Percentiles rank a stretch among this genome's conserved stretches.
These are phyloP conservation scores for Lymantria monacha DNA, from an alignment of 2,888 invertebrate species.

Conservation along the genomic window DNA sequence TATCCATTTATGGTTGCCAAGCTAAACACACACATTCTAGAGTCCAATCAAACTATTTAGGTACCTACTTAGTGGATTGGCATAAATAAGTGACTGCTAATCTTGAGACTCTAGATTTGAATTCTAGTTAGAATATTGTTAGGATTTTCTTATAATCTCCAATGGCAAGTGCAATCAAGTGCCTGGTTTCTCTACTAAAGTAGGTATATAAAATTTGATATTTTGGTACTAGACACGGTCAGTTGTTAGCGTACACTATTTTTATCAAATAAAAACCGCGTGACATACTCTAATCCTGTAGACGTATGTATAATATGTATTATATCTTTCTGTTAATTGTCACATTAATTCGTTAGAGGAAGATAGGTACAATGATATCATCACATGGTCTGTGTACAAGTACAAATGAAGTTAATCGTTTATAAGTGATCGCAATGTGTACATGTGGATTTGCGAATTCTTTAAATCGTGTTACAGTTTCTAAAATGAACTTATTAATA, in stretches of 20 bases:
- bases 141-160: no score
- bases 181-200: no score
- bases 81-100: no score
- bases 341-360: constrained; percentile 59
- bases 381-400: constrained; percentile 25
- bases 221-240: constrained; percentile 4
- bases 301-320: constrained; percentile 32
- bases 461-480: constrained; percentile 24
- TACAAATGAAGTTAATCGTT: constrained; percentile 48
- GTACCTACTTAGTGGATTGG: no score
- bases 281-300: constrained; percentile 50
- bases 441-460: constrained; percentile 41
- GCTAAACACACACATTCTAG: no score
- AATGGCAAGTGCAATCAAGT: no score
- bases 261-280: constrained; percentile 54
- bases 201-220: no score
- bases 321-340: constrained; percentile 53
- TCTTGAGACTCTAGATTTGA: no score
- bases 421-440: constrained; percentile 46
- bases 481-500: constrained; percentile 23
- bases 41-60: no score
- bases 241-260: neutral
- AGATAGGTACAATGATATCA: constrained; percentile 59
- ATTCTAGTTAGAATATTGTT: no score
- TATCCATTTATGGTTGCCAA: no score